Percentiles rank a stretch among this genome's conserved stretches.
Conservation (phyloP, 2,113 vertebrate genomes). For the Pituophis catenifer region DNA sequence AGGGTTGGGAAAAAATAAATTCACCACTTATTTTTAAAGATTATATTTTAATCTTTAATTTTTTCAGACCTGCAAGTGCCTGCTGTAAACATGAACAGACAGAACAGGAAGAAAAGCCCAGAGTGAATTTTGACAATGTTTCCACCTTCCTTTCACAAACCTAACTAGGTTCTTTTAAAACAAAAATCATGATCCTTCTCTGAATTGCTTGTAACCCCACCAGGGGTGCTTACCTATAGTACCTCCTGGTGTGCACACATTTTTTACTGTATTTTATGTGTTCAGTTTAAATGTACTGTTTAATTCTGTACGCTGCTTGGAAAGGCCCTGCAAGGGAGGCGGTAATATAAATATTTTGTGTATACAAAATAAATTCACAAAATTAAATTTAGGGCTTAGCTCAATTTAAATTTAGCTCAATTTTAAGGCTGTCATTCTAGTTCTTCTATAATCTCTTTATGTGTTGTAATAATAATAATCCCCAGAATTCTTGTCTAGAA, state of each 20-base stretch:
- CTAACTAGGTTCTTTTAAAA: background rate
- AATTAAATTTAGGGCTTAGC: background rate
- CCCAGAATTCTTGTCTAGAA: background rate
- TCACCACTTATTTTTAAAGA: background rate
- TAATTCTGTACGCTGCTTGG: background rate
- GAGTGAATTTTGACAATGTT: background rate
- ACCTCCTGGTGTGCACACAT: background rate
- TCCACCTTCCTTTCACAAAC: background rate
- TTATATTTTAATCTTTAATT: background rate
- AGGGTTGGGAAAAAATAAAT: background rate
- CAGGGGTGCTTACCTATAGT: background rate
- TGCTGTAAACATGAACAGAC: background rate
- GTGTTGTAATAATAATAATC: background rate
- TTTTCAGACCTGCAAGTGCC: background rate
- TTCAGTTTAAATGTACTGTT: background rate
- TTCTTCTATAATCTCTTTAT: background rate
- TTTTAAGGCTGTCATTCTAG: background rate
- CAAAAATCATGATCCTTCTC: background rate
- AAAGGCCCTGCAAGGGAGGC: background rate
- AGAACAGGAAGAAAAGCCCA: background rate
- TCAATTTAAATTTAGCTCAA: background rate
- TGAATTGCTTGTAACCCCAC: background rate
- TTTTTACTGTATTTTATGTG: background rate
- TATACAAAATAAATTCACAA: background rate
- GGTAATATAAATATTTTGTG: background rate